Evolutionary conservation across 2,888 invertebrate species (phyloP).

Genomic region (Trachelus iudaicus): DNA sequence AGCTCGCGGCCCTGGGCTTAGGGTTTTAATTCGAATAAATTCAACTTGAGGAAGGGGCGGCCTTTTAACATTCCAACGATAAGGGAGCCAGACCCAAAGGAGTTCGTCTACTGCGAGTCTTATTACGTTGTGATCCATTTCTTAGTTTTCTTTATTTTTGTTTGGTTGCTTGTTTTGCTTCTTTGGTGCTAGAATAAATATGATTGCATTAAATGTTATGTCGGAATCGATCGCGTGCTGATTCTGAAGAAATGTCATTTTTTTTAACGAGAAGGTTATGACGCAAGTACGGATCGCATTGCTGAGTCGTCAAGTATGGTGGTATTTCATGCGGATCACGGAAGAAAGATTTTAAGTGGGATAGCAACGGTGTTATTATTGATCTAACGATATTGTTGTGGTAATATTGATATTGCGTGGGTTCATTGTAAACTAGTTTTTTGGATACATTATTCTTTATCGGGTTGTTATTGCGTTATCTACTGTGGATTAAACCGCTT

Average conservation of each 20-base stretch:
- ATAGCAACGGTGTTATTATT: neutral
- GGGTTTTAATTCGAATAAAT: slow-evolving; percentile 64
- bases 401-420: neutral
- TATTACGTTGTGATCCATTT: neutral
- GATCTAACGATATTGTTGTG: neutral
- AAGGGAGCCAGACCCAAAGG: slow-evolving; percentile 34
- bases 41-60: slow-evolving; percentile 62
- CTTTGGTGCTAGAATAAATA: neutral
- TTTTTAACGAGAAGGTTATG: neutral
- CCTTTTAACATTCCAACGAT: slow-evolving; percentile 65
- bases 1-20: slow-evolving; percentile 46
- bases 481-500: neutral
- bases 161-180: neutral
- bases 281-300: neutral
- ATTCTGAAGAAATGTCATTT: neutral
- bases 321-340: neutral
- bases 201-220: neutral
- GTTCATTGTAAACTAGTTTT: neutral
- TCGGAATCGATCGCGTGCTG: neutral
- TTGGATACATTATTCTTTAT: neutral
- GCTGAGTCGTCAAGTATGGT: neutral
- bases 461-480: neutral
- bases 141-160: neutral
- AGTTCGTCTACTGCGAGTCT: slow-evolving; percentile 19
- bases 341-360: neutral